Conservation (phyloP, 2,113 vertebrate genomes). For the Sialia sialis region DNA sequence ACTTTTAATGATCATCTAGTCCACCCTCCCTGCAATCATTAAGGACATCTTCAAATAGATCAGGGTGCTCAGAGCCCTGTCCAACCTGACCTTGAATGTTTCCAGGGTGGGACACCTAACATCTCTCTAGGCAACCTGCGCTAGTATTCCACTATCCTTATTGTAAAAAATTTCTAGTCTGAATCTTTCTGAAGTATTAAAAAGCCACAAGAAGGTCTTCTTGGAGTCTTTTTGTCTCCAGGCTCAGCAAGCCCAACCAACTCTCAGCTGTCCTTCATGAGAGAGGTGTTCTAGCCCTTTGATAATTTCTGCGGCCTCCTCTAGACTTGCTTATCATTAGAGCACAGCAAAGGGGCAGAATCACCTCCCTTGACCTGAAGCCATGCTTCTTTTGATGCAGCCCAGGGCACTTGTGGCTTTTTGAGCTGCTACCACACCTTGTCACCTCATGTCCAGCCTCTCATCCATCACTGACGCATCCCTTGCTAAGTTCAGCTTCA, state of each 20-base stretch:
- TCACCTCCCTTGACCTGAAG: background rate
- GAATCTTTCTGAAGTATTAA: background rate
- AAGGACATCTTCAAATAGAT: background rate
- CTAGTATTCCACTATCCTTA: background rate
- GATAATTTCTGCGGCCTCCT: background rate
- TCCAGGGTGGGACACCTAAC: background rate
- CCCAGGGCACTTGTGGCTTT: background rate
- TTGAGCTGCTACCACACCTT: background rate
- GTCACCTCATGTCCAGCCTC: background rate
- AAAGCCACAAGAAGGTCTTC: background rate
- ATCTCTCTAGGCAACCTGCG: background rate
- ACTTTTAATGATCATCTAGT: background rate
- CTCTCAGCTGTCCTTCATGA: background rate
- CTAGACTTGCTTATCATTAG: background rate
- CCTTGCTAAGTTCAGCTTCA: background rate
- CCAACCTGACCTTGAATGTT: background rate
- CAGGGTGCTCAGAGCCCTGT: background rate
- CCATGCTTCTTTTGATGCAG: background rate
- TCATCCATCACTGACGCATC: background rate
- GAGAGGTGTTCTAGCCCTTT: background rate
- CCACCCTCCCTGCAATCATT: background rate
- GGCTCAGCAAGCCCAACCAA: background rate
- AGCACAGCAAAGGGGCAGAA: background rate
- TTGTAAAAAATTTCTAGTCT: background rate
- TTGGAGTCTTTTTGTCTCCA: background rate